A percentile compares a stretch with the other conserved stretches of the same genome.
Evolutionary conservation across 2,888 invertebrate species (phyloP).

Genomic region (Drosophila paranaensis): DNA sequence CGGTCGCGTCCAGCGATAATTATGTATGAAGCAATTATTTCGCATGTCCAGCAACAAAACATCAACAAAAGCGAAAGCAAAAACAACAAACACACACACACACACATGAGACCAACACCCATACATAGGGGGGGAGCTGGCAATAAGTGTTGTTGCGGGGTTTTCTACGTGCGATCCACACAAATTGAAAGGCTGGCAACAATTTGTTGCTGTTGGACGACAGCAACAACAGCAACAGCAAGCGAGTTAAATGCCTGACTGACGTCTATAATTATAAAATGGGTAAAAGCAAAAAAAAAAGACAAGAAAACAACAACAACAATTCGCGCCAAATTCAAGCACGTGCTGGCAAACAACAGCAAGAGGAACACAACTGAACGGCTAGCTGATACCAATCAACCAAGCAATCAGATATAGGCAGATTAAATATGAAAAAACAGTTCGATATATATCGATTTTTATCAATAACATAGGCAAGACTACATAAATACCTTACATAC

Average conservation of each 20-base stretch:
- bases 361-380: neutral
- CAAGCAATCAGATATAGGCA: neutral
- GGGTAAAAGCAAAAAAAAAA: constrained; percentile 41
- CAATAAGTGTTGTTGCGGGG: constrained; percentile 23
- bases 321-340: constrained; percentile 61
- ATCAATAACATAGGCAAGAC: neutral
- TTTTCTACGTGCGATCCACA: constrained; percentile 63
- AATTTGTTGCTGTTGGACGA: constrained; percentile 41
- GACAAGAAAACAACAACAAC: constrained; percentile 42
- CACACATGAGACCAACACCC: neutral
- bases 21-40: constrained; percentile 80
- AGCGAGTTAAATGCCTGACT: constrained; percentile 79
- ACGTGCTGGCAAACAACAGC: constrained; percentile 41
- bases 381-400: constrained; percentile 3
- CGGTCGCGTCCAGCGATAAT: constrained; percentile 56
- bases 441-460: neutral
- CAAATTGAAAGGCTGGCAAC: constrained; percentile 73
- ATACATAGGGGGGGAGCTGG: constrained; percentile 23
- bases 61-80: constrained; percentile 44
- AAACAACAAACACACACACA: constrained; percentile 24
- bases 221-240: constrained; percentile 51
- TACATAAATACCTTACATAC: neutral
- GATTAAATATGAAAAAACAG: neutral
- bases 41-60: constrained; percentile 68
- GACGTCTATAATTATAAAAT: constrained; percentile 79